Conservation (phyloP, 2,888 invertebrate species). For the Cancer borealis region DNA sequence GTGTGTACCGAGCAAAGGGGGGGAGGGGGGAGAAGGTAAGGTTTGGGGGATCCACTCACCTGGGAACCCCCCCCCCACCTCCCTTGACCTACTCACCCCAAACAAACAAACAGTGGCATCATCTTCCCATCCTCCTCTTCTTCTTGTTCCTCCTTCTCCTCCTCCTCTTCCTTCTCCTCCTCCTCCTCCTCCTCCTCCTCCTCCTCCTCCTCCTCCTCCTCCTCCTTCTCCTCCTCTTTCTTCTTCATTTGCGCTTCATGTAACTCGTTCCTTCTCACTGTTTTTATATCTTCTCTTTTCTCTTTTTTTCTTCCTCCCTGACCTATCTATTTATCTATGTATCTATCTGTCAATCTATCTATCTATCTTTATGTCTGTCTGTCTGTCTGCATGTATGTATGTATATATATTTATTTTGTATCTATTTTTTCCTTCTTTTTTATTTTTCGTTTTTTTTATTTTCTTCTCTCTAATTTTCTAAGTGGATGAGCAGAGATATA, state of each 20-base stretch:
- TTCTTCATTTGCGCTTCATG: background rate
- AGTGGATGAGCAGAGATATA: no score
- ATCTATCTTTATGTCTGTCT: background rate
- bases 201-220: no score
- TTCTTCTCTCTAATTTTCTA: no score
- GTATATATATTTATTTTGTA: no score
- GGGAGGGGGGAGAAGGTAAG: background rate
- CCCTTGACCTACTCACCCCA: slow-evolving; percentile 3
- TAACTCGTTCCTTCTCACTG: background rate
- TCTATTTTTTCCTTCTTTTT: background rate
- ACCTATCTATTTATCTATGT: background rate
- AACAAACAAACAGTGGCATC: slow-evolving; percentile 34
- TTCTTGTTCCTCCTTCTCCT: background rate
- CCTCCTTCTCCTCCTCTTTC: background rate
- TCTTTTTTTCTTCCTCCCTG: background rate
- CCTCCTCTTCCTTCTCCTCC: background rate
- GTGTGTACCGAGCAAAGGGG: background rate
- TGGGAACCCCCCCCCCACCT: background rate
- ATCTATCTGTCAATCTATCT: background rate
- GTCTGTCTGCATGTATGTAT: no score
- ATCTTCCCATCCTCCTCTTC: background rate
- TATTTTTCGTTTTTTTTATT: no score
- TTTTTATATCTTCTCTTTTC: background rate
- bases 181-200: background rate
- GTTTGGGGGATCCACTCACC: background rate